phyloP scores from a whole-genome alignment of 2,888 invertebrate species.

The Molanna angustata region DNA sequence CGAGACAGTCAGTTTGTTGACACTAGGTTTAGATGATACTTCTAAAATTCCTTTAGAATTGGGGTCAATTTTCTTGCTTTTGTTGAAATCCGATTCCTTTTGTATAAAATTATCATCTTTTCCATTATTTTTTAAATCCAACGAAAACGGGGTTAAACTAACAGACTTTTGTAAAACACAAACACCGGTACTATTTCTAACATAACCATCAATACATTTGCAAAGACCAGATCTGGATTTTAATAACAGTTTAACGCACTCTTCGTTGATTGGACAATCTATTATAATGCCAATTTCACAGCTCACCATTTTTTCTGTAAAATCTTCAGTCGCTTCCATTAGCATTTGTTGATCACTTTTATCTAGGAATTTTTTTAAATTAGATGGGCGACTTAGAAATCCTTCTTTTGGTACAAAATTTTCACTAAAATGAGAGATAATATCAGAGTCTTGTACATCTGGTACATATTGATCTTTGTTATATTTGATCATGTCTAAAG shows the following conservation, averaged over 20 bases:
- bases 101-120: slow-evolving; percentile 40
- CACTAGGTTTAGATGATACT: slow-evolving; percentile 49
- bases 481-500: slow-evolving; percentile 44
- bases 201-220: slow-evolving; percentile 65
- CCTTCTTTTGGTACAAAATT: slow-evolving; percentile 24
- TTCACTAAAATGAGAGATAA: slow-evolving; percentile 28
- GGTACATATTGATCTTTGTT: slow-evolving; percentile 21
- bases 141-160: slow-evolving; percentile 45
- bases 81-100: slow-evolving; percentile 42
- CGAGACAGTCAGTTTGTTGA: slow-evolving; percentile 69
- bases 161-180: slow-evolving; percentile 40
- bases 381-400: slow-evolving; percentile 17
- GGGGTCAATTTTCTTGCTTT: slow-evolving; percentile 22
- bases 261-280: slow-evolving; percentile 67
- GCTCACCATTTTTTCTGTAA: slow-evolving; percentile 46
- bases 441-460: slow-evolving; percentile 41
- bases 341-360: slow-evolving; percentile 46
- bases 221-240: slow-evolving; percentile 68
- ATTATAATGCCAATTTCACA: slow-evolving; percentile 60
- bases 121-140: slow-evolving; percentile 46
- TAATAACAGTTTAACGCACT: slow-evolving; percentile 56
- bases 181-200: slow-evolving; percentile 46
- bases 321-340: slow-evolving; percentile 52
- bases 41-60: slow-evolving; percentile 34
- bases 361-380: slow-evolving; percentile 36